Evolutionary conservation across 2,113 vertebrate species (phyloP).

Genomic region (Trematocara macrostoma): DNA sequence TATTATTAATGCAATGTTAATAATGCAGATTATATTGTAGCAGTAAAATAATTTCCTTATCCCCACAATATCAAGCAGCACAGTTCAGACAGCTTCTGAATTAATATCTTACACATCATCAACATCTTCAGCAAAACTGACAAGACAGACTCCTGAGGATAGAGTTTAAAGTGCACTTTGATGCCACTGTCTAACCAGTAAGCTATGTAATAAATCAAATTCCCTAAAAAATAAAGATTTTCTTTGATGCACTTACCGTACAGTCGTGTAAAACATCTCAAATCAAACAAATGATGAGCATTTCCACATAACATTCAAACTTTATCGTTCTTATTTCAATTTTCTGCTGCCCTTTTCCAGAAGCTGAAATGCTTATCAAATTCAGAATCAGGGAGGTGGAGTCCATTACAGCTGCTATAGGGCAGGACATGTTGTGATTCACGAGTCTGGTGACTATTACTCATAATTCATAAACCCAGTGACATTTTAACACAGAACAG

Average conservation of each 20-base stretch:
- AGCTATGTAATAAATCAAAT: background rate
- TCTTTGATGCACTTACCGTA: background rate
- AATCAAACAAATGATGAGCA: background rate
- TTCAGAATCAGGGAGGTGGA: background rate
- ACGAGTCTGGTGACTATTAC: background rate
- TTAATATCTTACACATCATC: background rate
- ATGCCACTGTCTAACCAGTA: background rate
- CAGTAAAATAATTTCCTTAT: too few species aligned
- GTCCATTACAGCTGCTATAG: background rate
- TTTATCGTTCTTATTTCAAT: background rate
- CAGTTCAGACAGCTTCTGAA: background rate
- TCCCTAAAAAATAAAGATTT: background rate
- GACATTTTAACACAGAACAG: background rate
- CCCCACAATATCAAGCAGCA: background rate
- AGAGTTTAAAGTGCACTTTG: background rate
- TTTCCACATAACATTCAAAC: background rate
- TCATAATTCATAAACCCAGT: background rate
- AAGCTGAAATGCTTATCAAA: background rate
- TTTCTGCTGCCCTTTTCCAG: background rate
- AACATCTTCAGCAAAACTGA: background rate
- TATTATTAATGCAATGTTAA: too few species aligned
- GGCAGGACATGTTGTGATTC: background rate
- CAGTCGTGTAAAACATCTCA: background rate
- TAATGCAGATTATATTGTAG: too few species aligned
- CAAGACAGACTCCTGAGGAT: background rate